Base-by-base conservation (phyloP, 2,113 vertebrate species). In the Clarias batrachus region DNA sequence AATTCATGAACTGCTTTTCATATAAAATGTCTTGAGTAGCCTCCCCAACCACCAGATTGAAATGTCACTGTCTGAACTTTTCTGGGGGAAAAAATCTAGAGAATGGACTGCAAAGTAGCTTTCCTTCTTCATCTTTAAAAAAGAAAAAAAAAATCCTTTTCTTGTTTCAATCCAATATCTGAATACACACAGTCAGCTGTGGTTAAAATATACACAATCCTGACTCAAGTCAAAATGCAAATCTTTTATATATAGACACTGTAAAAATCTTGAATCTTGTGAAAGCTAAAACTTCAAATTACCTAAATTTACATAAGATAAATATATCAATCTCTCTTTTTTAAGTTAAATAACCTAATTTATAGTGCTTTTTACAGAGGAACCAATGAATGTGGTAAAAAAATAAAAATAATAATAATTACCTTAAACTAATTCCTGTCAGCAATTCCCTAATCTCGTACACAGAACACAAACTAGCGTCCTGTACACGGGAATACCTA, bases 61-160 rank as follows among this genome's bases (percentile, higher is more conserved):
- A 68, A 83, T 83, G 82, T 57, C 82, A 71, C 82, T 71, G 48
- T 59, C 27, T 83, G 62, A 83, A 71, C 17, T 71, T 57, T 83
- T 70, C 56, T 57, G 41, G n/a, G 25, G 48, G 11, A 33, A 80
- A 83, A 70, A 30, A 12, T 56, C n/a, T 56, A 30, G 17, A 83
- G 48, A 16, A 33, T 14, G 54, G 23, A 70, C 48, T 33, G n/a
- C 48, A 52, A 57, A 71, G 82, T 3, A 57, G n/a, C 56, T 54
- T 70, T 68, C 8, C 52, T 23, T 63, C 7, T 52, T 82, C 62
- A 65, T 82, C 37, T 54, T 48, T 21, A 82, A 52, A 77, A 74
- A 33, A 37, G 0, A 4, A 9, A 41, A 12, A 27, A 77, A 56
- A 77, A n/a, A 11, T 27, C 16, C 11, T 63, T 63, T 81, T 82